phyloP scores from a whole-genome alignment of 2,888 invertebrate genomes.

The Microplitis deprimator region DNA sequence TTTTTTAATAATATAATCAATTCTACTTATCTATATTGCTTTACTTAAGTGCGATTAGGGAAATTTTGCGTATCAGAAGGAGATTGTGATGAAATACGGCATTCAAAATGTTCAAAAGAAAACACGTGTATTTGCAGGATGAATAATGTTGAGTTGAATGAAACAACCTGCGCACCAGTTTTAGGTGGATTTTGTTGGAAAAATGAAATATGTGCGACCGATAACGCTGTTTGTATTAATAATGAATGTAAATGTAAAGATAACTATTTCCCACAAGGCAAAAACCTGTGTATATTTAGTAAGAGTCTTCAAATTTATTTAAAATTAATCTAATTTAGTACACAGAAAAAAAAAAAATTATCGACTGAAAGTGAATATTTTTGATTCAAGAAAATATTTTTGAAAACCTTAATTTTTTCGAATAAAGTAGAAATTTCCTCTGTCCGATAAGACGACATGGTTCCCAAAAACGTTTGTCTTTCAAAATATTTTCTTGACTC shows the following conservation, averaged over 20 bases:
- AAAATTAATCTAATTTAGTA: no score
- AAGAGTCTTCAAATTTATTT: neutral
- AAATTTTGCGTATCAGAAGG: neutral
- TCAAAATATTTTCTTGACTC: no score
- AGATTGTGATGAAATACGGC: neutral
- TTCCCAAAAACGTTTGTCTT: no score
- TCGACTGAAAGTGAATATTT: no score
- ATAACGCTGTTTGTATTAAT: neutral
- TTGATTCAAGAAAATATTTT: neutral
- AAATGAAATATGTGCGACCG: neutral
- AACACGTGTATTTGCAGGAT: neutral
- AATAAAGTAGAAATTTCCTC: no score
- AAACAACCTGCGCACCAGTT: neutral
- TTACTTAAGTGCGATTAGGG: neutral
- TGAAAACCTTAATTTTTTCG: neutral
- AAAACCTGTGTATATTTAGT: neutral
- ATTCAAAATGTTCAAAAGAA: neutral
- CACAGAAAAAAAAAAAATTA: no score
- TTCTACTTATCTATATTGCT: neutral
- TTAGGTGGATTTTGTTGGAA: neutral
- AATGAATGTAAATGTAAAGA: neutral
- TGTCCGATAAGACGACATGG: no score
- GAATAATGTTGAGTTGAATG: neutral
- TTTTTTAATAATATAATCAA: no score
- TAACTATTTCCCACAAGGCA: neutral